Evolutionary conservation across 2,888 invertebrate genomes (phyloP).

Genomic region (Hirtodrosophila confusa): DNA sequence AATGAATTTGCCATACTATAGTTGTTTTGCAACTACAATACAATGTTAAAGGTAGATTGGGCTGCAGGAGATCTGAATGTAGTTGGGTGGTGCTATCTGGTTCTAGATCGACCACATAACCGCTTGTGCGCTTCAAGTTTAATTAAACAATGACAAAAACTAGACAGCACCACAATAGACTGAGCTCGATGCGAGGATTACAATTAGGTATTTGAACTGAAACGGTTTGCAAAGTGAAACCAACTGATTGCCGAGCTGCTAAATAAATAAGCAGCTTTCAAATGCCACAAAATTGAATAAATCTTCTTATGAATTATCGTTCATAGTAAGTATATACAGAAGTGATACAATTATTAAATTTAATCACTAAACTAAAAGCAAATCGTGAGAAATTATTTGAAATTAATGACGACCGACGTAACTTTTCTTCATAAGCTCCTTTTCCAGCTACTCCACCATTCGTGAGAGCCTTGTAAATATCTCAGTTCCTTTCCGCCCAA

Average conservation of each 20-base stretch:
- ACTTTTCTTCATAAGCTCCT: no score
- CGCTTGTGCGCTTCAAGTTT: conserved; percentile 75
- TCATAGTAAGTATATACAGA: no score
- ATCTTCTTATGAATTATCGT: no score
- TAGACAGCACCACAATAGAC: conserved; percentile 45
- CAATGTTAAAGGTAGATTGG: conserved; percentile 29
- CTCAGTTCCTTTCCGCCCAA: no score
- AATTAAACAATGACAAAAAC: conserved; percentile 76
- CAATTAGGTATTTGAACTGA: conserved; percentile 30
- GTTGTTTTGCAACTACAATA: conserved; percentile 48
- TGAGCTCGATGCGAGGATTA: conserved; percentile 34
- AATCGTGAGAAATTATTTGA: no score
- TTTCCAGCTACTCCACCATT: no score
- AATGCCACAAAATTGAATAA: not conserved
- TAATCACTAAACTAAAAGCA: no score
- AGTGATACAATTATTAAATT: no score
- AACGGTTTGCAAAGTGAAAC: conserved; percentile 10
- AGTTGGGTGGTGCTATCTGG: conserved; percentile 11
- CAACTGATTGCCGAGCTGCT: conserved; percentile 24
- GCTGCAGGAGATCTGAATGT: not conserved
- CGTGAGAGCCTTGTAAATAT: no score
- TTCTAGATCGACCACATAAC: conserved; percentile 59
- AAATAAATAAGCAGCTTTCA: conserved; percentile 5
- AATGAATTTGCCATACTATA: conserved; percentile 43
- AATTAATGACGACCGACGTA: no score